These are phyloP conservation scores for Rhinoderma darwinii DNA, from an alignment of 2,113 vertebrate species.

Conservation along the genomic window DNA sequence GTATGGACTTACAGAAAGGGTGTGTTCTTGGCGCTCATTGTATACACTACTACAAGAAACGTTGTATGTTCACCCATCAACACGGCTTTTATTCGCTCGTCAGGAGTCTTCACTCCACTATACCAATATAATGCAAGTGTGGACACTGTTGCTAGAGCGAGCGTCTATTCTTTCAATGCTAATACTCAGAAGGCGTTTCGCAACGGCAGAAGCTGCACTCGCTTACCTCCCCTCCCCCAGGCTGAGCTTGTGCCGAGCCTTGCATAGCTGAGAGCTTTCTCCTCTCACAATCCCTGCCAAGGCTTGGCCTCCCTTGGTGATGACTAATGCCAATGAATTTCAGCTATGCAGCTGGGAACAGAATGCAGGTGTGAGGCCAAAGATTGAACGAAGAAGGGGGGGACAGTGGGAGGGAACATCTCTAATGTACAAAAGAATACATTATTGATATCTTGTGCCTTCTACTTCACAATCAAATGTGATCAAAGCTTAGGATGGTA, in stretches of 20 bases:
- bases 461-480: not conserved
- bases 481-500: not conserved
- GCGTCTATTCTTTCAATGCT: not conserved
- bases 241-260: slow-evolving; percentile 51
- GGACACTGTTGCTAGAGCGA: not conserved
- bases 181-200: not conserved
- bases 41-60: not conserved
- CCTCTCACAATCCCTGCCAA: slow-evolving; percentile 57
- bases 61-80: not conserved
- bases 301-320: slow-evolving; percentile 59
- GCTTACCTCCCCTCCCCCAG: slow-evolving; percentile 57
- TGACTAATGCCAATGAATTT: slow-evolving; percentile 63
- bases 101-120: not conserved
- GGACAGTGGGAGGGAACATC: not conserved
- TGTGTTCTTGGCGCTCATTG: not conserved
- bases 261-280: slow-evolving; percentile 60
- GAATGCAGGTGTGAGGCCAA: slow-evolving; percentile 51
- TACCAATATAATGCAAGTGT: not conserved
- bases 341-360: slow-evolving; percentile 59
- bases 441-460: not conserved
- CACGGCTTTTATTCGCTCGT: not conserved
- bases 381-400: not conserved
- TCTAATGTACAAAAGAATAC: slow-evolving; percentile 2
- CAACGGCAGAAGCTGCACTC: slow-evolving; percentile 50
- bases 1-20: not conserved